Conservation (phyloP, 1,140 invertebrate species). For the Lineus longissimus region DNA sequence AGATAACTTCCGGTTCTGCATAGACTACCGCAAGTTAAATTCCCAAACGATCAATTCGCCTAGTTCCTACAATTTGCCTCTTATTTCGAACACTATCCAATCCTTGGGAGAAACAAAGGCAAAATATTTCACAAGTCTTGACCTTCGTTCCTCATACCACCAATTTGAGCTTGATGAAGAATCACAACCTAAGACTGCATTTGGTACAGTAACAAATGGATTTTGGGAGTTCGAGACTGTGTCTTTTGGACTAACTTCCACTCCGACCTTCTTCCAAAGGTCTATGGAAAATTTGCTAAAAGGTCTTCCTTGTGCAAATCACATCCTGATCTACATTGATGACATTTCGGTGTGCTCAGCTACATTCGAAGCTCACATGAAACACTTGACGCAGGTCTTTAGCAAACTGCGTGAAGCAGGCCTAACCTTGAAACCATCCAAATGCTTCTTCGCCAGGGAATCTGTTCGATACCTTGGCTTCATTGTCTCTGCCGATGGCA, state of each 20-base stretch:
- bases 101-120: slow-evolving; percentile 32
- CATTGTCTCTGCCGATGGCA: slow-evolving; percentile 17
- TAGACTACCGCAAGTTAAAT: slow-evolving; percentile 56
- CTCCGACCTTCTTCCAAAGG: slow-evolving; percentile 21
- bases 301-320: background rate
- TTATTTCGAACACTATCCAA: slow-evolving; percentile 53
- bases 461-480: slow-evolving; percentile 19
- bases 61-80: slow-evolving; percentile 57
- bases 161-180: slow-evolving; percentile 41
- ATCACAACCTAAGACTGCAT: slow-evolving; percentile 37
- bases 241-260: slow-evolving; percentile 13
- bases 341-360: background rate
- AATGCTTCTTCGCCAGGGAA: slow-evolving; percentile 48
- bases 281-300: slow-evolving; percentile 12
- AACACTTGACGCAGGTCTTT: background rate
- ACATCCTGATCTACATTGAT: background rate
- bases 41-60: slow-evolving; percentile 32
- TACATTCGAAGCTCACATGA: no score
- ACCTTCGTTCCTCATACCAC: slow-evolving; percentile 35
- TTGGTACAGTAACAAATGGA: background rate
- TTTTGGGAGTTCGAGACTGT: background rate
- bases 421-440: slow-evolving; percentile 51
- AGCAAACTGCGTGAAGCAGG: background rate
- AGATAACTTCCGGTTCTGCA: slow-evolving; percentile 32
- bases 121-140: slow-evolving; percentile 50